Conservation (phyloP, 2,797 vertebrate genomes). For the Schizopygopsis pylzovi region DNA sequence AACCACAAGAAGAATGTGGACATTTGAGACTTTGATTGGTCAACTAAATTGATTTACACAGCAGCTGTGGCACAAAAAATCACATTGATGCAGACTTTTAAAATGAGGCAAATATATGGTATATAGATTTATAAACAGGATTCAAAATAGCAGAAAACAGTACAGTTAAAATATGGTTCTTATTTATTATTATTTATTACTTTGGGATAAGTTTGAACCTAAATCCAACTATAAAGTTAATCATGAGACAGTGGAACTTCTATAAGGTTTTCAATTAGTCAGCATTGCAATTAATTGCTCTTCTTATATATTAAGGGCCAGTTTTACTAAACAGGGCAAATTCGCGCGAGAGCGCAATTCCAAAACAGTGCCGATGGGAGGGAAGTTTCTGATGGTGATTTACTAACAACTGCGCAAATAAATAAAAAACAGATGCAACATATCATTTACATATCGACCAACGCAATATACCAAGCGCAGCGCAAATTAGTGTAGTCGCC, state of each 20-base stretch:
- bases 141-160: neutral
- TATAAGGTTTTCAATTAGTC: neutral
- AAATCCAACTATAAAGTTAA: neutral
- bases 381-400: too few relatives aligned
- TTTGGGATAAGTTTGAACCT: neutral
- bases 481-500: too few relatives aligned
- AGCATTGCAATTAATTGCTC: neutral
- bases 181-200: neutral
- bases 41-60: neutral
- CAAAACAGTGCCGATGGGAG: too few relatives aligned
- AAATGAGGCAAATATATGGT: neutral
- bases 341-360: too few relatives aligned
- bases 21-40: neutral
- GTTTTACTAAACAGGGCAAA: too few relatives aligned
- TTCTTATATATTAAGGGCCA: neutral
- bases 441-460: too few relatives aligned
- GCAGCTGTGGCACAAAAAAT: neutral
- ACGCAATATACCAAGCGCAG: too few relatives aligned
- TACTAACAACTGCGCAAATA: too few relatives aligned
- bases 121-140: neutral
- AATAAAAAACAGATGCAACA: too few relatives aligned
- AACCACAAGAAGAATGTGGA: slow-evolving; percentile 10
- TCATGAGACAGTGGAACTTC: neutral
- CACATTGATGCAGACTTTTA: neutral
- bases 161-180: neutral